These are phyloP conservation scores for Coryphaenoides rupestris DNA, from an alignment of 2,113 vertebrate genomes.

Conservation along the genomic window DNA sequence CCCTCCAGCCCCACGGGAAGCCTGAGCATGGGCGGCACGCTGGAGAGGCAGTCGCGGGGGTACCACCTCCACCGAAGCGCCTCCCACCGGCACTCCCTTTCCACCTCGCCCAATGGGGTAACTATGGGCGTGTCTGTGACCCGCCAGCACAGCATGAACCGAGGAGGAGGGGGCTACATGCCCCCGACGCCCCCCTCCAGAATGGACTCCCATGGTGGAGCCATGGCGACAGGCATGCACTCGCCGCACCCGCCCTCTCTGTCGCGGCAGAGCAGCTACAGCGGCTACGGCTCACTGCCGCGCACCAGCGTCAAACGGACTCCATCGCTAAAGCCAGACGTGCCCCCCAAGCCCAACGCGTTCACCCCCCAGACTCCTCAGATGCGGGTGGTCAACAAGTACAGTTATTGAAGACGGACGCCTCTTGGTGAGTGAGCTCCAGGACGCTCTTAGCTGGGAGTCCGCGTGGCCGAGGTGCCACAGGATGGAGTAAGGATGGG, in stretches of 20 bases:
- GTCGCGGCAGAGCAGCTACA: constrained; percentile 93
- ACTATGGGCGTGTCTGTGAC: constrained; percentile 90
- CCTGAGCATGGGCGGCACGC: constrained; percentile 81
- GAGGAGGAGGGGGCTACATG: constrained; percentile 81
- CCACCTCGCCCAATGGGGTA: constrained; percentile 89
- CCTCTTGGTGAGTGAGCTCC: constrained; percentile 61
- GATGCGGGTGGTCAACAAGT: constrained; percentile 94
- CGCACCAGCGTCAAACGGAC: constrained; percentile 94
- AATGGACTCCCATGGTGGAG: constrained; percentile 88
- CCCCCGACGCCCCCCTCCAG: constrained; percentile 84
- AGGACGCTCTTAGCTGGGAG: constrained; percentile 47
- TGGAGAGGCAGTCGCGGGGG: constrained; percentile 88
- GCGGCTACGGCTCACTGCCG: constrained; percentile 90
- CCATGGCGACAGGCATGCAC: constrained; percentile 81
- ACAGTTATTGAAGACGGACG: constrained; percentile 83
- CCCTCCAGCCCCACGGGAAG: constrained; percentile 81
- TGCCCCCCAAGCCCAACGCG: constrained; percentile 93
- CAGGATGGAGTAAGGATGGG: constrained; percentile 42
- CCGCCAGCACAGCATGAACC: constrained; percentile 92
- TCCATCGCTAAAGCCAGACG: constrained; percentile 93
- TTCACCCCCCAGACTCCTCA: constrained; percentile 89
- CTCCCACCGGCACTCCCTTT: constrained; percentile 93
- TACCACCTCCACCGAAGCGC: constrained; percentile 93
- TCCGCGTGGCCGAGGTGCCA: constrained; percentile 34
- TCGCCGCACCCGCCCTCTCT: constrained; percentile 84